phyloP scores from a whole-genome alignment of 2,888 invertebrate genomes.

The Xanthostigma xanthostigma region DNA sequence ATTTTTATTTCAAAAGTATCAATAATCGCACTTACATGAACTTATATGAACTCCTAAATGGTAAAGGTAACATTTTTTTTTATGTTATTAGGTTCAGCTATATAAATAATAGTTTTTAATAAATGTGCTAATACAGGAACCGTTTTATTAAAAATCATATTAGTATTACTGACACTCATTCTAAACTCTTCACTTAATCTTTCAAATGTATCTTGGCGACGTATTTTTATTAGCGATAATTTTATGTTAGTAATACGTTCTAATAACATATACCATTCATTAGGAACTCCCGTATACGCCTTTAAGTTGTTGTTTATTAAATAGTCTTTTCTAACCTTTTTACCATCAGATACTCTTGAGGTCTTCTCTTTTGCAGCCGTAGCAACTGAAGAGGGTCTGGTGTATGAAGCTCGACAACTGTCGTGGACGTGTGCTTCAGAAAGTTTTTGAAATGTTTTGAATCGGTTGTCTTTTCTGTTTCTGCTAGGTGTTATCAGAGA shows the following conservation, averaged over 20 bases:
- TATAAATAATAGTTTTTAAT: constrained; percentile 5
- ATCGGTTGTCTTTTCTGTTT: too few species aligned
- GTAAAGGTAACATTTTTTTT: constrained; percentile 1
- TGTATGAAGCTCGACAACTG: too few species aligned
- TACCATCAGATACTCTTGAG: constrained; percentile 3
- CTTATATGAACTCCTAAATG: not conserved
- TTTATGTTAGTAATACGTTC: constrained; percentile 4
- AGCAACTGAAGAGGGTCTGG: too few species aligned
- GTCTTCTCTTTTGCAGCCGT: too few species aligned
- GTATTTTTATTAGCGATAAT: constrained; percentile 9
- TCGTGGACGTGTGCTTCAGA: too few species aligned
- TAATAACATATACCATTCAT: constrained; percentile 4
- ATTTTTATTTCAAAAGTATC: constrained; percentile 4
- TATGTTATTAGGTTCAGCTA: constrained; percentile 4
- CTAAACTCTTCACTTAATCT: constrained; percentile 9
- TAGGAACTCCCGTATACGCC: constrained; percentile 6
- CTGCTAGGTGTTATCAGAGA: too few species aligned
- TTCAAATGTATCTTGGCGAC: constrained; percentile 10
- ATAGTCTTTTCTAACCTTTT: constrained; percentile 5
- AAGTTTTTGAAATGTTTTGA: too few species aligned
- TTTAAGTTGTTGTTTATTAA: constrained; percentile 8
- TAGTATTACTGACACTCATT: constrained; percentile 8
- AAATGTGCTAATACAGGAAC: constrained; percentile 10
- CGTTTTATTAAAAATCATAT: constrained; percentile 9
- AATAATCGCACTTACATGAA: not conserved